phyloP scores from a whole-genome alignment of 2,888 invertebrate species.

The Neoitamus cyanurus region DNA sequence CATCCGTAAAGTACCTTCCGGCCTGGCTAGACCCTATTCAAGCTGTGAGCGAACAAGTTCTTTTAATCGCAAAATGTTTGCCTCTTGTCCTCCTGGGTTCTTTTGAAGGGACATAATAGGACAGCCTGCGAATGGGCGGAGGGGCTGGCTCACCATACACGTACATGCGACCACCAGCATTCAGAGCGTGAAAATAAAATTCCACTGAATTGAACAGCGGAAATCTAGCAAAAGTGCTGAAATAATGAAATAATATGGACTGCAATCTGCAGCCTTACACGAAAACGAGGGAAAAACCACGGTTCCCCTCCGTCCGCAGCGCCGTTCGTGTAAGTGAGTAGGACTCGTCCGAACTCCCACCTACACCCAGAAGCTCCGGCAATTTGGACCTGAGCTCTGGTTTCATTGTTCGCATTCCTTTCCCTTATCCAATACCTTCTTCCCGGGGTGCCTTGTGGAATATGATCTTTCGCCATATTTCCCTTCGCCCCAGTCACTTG shows the following conservation, averaged over 20 bases:
- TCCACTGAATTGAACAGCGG: not conserved
- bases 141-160: not conserved
- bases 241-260: conserved; percentile 44
- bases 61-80: conserved; percentile 22
- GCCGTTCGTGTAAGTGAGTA: conserved; percentile 10
- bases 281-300: not conserved
- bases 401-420: conserved; percentile 23
- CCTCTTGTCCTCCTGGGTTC: not conserved
- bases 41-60: not conserved
- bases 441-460: not conserved
- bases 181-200: not conserved
- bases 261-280: not conserved
- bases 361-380: not conserved
- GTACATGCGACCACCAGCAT: not conserved
- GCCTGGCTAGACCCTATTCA: conserved; percentile 18
- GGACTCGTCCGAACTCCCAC: not conserved
- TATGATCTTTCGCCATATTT: not conserved
- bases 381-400: not conserved
- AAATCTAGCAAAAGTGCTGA: conserved; percentile 42
- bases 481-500: conserved; percentile 4
- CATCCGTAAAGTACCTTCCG: conserved; percentile 37
- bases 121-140: not conserved
- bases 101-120: not conserved
- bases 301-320: not conserved
- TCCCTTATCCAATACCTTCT: not conserved